A percentile compares a stretch with the other conserved stretches of the same genome.
These are phyloP conservation scores for Phaonia tiefii DNA, from an alignment of 2,888 invertebrate genomes.

Conservation along the genomic window DNA sequence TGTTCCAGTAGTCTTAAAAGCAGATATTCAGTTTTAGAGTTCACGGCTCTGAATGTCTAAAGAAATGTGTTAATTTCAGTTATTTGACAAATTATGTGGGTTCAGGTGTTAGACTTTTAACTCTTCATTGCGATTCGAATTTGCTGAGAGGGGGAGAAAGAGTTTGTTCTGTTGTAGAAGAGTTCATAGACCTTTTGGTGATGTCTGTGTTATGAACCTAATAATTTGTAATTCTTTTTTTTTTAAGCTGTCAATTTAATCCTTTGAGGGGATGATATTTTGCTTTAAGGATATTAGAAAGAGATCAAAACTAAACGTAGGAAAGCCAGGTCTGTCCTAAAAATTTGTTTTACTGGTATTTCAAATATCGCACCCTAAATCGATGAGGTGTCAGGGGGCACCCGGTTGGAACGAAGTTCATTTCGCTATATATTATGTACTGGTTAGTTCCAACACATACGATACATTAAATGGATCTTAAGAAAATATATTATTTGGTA, in stretches of 20 bases:
- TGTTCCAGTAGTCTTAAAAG: background rate
- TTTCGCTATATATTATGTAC: too few species aligned
- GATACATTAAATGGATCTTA: too few species aligned
- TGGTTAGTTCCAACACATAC: too few species aligned
- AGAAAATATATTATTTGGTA: too few species aligned
- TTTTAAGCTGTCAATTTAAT: background rate
- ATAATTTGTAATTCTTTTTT: background rate
- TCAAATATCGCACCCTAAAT: too few species aligned
- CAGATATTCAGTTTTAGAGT: background rate
- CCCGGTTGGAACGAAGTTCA: too few species aligned
- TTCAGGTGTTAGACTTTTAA: constrained; percentile 74
- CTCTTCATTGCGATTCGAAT: constrained; percentile 22
- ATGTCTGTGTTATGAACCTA: background rate
- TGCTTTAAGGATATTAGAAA: too few species aligned
- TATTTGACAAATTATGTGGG: constrained; percentile 77
- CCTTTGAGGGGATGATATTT: background rate
- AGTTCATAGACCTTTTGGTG: constrained; percentile 56
- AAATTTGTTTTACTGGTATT: too few species aligned
- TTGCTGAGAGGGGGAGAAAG: constrained; percentile 33
- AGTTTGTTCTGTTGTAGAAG: too few species aligned
- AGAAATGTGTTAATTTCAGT: constrained; percentile 62
- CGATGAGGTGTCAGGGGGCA: too few species aligned
- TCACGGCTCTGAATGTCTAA: constrained; percentile 23
- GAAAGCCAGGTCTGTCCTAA: too few species aligned
- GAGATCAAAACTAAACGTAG: too few species aligned